Conservation (phyloP, 1,140 invertebrate species). For the Aleiodes sp. region DNA sequence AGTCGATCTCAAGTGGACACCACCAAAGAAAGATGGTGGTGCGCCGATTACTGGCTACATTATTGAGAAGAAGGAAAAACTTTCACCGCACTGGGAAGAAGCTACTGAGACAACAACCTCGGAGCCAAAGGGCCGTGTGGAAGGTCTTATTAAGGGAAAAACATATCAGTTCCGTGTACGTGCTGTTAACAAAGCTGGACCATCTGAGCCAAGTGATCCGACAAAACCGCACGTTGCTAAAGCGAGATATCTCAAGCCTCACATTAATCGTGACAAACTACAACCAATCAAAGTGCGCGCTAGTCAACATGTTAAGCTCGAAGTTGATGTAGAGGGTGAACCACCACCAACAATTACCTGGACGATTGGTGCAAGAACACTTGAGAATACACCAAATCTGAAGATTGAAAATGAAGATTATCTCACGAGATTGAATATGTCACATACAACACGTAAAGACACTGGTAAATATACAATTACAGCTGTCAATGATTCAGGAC, state of each 20-base stretch:
- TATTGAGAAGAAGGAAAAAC: conserved; percentile 97
- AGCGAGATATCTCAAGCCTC: conserved; percentile 88
- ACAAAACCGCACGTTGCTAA: conserved; percentile 90
- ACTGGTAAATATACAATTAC: conserved; percentile 91
- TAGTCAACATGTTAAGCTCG: conserved; percentile 89
- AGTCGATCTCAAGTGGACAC: conserved; percentile 93
- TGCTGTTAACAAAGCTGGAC: conserved; percentile 94
- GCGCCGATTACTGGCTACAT: conserved; percentile 95
- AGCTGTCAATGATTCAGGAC: conserved; percentile 91
- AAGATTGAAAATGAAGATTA: conserved; percentile 95
- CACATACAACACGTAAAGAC: conserved; percentile 82
- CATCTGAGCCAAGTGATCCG: conserved; percentile 87
- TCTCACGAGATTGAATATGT: conserved; percentile 85
- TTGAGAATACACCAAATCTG: conserved; percentile 71
- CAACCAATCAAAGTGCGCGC: conserved; percentile 89
- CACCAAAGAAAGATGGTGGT: conserved; percentile 89
- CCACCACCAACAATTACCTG: conserved; percentile 93
- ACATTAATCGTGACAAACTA: conserved; percentile 91
- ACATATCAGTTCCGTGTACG: conserved; percentile 92
- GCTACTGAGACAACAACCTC: conserved; percentile 82
- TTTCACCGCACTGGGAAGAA: conserved; percentile 88
- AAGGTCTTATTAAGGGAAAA: conserved; percentile 89
- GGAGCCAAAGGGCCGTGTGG: conserved; percentile 82
- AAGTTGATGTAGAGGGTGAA: conserved; percentile 95
- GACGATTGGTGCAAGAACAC: conserved; percentile 78